Conservation (phyloP, 2,113 vertebrate species). For the Ciconia boyciana region DNA sequence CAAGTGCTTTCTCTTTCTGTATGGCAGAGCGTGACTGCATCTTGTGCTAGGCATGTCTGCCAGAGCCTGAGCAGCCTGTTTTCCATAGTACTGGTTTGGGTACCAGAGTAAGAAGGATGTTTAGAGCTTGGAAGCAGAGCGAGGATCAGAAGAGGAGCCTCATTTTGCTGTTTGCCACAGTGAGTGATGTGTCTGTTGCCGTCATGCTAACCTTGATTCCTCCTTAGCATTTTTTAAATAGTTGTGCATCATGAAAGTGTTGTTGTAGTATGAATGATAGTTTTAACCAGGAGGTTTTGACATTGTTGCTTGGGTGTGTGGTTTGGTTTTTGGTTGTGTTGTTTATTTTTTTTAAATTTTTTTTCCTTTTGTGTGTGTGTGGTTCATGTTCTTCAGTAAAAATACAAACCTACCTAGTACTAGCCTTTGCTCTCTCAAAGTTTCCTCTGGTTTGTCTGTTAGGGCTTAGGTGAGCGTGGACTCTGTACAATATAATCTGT, state of each 20-base stretch:
- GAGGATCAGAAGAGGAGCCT: not conserved
- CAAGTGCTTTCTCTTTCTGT: not conserved
- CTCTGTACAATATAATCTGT: not conserved
- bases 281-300: not conserved
- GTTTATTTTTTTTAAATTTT: too few relatives aligned
- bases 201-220: not conserved
- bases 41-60: not conserved
- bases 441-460: not conserved
- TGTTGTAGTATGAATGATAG: not conserved
- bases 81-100: not conserved
- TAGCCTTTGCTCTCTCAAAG: not conserved
- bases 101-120: not conserved
- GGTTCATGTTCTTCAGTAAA: not conserved
- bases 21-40: not conserved
- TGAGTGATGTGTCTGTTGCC: not conserved
- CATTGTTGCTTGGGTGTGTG: not conserved
- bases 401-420: not conserved
- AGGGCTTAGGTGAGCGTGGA: not conserved
- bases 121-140: not conserved
- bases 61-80: not conserved
- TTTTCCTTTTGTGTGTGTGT: not conserved
- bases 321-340: not conserved
- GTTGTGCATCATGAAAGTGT: not conserved
- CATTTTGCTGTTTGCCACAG: not conserved
- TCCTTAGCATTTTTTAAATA: not conserved